Conservation (phyloP, 2,113 vertebrate species). For the Lepisosteus osseus region DNA sequence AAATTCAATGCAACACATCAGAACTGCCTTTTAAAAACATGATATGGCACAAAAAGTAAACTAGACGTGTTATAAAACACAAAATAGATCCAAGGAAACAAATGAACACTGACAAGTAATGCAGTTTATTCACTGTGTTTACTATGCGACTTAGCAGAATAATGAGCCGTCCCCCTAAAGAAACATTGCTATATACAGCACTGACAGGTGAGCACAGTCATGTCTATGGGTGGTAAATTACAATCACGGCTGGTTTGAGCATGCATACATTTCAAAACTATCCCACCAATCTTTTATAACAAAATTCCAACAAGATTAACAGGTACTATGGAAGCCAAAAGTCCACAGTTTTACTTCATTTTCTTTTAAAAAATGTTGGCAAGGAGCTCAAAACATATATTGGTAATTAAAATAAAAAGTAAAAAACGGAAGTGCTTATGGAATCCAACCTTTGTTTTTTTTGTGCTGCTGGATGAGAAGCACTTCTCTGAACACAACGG, state of each 20-base stretch:
- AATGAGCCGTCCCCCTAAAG: slow-evolving; percentile 21
- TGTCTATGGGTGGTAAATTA: slow-evolving; percentile 55
- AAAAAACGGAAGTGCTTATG: slow-evolving; percentile 59
- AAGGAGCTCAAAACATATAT: slow-evolving; percentile 62
- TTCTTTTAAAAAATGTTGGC: slow-evolving; percentile 56
- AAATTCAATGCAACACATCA: slow-evolving; percentile 26
- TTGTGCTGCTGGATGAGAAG: slow-evolving; percentile 66
- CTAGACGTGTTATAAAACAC: slow-evolving; percentile 45
- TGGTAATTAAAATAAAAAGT: slow-evolving; percentile 35
- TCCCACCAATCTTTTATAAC: slow-evolving; percentile 52
- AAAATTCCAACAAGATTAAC: slow-evolving; percentile 52
- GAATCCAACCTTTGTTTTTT: slow-evolving; percentile 53
- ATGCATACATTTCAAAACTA: slow-evolving; percentile 67
- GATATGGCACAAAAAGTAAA: slow-evolving; percentile 76
- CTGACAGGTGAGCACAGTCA: slow-evolving; percentile 57
- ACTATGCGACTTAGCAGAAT: slow-evolving; percentile 27
- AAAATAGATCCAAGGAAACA: slow-evolving; percentile 59
- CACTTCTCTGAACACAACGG: slow-evolving; percentile 64
- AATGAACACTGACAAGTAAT: slow-evolving; percentile 73
- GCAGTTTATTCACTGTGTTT: slow-evolving; percentile 70
- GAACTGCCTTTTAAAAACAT: slow-evolving; percentile 27
- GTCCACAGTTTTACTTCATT: slow-evolving; percentile 61
- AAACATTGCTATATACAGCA: slow-evolving; percentile 55
- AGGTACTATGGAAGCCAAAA: slow-evolving; percentile 53
- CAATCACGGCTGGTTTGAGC: slow-evolving; percentile 68